Base-by-base conservation (phyloP, 2,113 vertebrate genomes). In the Cyrtonyx montezumae region DNA sequence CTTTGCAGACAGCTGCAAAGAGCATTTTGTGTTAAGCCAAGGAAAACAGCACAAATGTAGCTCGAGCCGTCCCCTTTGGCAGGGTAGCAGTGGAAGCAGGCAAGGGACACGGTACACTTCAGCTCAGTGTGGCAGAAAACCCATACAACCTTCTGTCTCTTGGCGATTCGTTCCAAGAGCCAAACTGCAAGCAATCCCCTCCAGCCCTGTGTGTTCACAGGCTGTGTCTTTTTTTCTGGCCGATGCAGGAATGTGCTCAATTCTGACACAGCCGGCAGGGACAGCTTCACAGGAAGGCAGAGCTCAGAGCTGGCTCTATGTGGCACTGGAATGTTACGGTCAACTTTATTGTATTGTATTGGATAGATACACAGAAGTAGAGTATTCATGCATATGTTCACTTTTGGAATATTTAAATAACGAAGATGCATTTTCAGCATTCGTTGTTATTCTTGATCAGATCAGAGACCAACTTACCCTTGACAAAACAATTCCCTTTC, bases 231-330 rank as follows among this genome's bases (percentile, higher is more conserved):
- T 36, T 74, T 34, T 79, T 58, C 73, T 77, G 68, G 21, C 17
- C 43, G 49, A 65, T 48, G 45, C 19, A 86, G 77, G 40, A 79
- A 71, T 1, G 14, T 20, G 28, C 55, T 51, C 46, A 55, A 20
- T 30, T 26, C 28, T 43, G 3, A 13, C 0, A 0, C 40, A 65
- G 62, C 61, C 4, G 3, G 32, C 32, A 25, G 0, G 3, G 48
- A 68, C 49, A 0, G 23, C 36, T 69, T 43, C 1, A 0, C 0
- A 59, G 3, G 62, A 88, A 43, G 1, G 0, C 37, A 7, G 68
- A 28, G 56, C 68, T 75, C 58, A 68, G 46, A 67, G 36, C 28
- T 37, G 55, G 36, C 40, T 26, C 26, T 20, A 46, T 1, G 0
- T 22, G 56, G 11, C 34, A 58, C 75, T 76, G 32, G 34, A 51